A percentile compares a stretch with the other conserved stretches of the same genome.
These are phyloP conservation scores for Xestia ashworthii DNA, from an alignment of 2,888 invertebrate species.

Conservation along the genomic window DNA sequence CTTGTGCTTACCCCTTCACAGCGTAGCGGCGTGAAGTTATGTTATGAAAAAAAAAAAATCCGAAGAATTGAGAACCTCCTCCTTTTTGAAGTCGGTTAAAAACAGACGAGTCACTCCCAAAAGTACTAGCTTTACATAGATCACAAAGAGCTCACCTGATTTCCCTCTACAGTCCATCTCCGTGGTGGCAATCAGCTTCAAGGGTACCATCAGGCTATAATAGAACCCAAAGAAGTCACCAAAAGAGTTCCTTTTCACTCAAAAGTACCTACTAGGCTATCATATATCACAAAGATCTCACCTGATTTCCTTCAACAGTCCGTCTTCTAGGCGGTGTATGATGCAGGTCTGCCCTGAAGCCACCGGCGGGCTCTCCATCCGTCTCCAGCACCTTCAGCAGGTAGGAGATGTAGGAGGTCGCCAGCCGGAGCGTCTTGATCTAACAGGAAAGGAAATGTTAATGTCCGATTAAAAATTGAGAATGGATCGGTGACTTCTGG, in stretches of 20 bases:
- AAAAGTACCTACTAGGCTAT: slow-evolving; percentile 27
- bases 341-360: slow-evolving; percentile 96
- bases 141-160: neutral
- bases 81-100: too few species aligned
- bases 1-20: too few species aligned
- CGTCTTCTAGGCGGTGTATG: slow-evolving; percentile 87
- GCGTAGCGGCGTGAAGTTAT: too few species aligned
- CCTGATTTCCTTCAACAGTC: slow-evolving; percentile 77
- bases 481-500: slow-evolving; percentile 54
- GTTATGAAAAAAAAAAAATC: too few species aligned
- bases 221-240: neutral
- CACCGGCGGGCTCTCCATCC: slow-evolving; percentile 95
- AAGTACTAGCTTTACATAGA: neutral
- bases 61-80: too few species aligned
- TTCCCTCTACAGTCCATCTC: neutral
- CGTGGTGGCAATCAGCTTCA: neutral
- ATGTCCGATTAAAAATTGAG: slow-evolving; percentile 64
- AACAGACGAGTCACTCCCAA: slow-evolving; percentile 55
- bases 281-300: slow-evolving; percentile 51
- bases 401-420: slow-evolving; percentile 98
- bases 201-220: neutral
- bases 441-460: slow-evolving; percentile 85
- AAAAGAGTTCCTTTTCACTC: neutral
- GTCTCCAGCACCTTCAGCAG: slow-evolving; percentile 97
- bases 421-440: slow-evolving; percentile 98